Base-by-base conservation (phyloP, 2,797 vertebrate genomes). In the Enoplosus armatus region DNA sequence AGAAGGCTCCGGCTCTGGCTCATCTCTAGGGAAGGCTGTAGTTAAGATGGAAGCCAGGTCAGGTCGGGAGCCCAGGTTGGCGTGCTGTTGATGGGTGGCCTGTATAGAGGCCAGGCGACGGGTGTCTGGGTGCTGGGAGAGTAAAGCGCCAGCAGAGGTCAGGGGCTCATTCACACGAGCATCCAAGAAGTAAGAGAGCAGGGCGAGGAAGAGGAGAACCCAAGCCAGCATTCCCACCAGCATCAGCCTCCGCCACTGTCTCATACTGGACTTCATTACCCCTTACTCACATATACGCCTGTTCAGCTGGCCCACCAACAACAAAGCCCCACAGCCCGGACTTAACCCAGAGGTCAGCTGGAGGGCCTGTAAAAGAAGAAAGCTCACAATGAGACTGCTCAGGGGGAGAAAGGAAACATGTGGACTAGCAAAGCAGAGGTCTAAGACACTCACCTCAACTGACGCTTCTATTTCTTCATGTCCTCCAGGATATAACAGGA, bases 101-200 rank as follows among this genome's bases (percentile, higher is more conserved):
- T 97, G 97, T 63, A 97, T 85, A 3, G 98, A 97, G 82, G 96
- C 69, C 77, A 98, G 94, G 80, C 96, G 96, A 5, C 96, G 96
- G 0, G 96, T 96, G 92, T 99, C 98, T 1, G 96, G 94, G 84
- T 97, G 96, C 58, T 94, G 93, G 39, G 93, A 94, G 61, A 95
- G 85, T 47, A 96, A 94, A 61, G 97, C 95, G 64, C 96, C 95
- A 64, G 94, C 95, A 22, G 97, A 96, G 79, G 92, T 92, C 43
- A 96, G 90, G 0, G 93, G 95, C 78, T 97, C 96, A 9, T 96
- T 95, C 51, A 96, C 95, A 75, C 94, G 96, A 79, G 94, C 96
- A 75, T 99, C 97, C 77, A 98, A 96, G 88, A 99, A 98, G 93
- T 98, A 99, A 27, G 98, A 96, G 88, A 99, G 97, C 79, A 99